These are phyloP conservation scores for Sander vitreus DNA, from an alignment of 2,113 vertebrate genomes.

Conservation along the genomic window DNA sequence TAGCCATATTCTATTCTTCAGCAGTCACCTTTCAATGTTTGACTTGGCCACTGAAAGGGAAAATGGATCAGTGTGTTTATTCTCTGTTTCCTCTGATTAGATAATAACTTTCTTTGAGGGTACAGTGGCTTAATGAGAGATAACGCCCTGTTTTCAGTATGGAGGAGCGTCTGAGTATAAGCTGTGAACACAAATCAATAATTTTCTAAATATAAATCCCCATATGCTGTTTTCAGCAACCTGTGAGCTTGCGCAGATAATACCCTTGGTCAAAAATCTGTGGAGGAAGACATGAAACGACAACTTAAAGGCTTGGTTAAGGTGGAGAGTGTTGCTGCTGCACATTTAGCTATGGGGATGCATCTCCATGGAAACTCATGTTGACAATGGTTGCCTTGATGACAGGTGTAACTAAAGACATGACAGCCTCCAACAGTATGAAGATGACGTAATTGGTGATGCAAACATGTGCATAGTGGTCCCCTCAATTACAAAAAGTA, in stretches of 20 bases:
- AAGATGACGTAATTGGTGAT: background rate
- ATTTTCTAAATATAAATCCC: slow-evolving; percentile 29
- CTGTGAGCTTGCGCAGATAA: background rate
- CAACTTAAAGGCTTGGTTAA: background rate
- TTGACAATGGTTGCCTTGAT: slow-evolving; percentile 12
- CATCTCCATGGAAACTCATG: slow-evolving; percentile 10
- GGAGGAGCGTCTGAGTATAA: slow-evolving; percentile 43
- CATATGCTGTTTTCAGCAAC: slow-evolving; percentile 24
- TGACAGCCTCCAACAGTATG: background rate
- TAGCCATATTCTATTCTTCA: background rate
- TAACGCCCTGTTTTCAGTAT: slow-evolving; percentile 27
- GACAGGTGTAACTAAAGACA: slow-evolving; percentile 47
- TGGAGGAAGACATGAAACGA: background rate
- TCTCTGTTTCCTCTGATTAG: slow-evolving; percentile 35
- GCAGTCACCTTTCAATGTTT: background rate
- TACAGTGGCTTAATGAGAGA: slow-evolving; percentile 31
- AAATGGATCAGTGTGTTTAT: slow-evolving; percentile 3
- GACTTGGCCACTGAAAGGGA: background rate
- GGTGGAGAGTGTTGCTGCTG: background rate
- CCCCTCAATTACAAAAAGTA: background rate
- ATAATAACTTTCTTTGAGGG: slow-evolving; percentile 66
- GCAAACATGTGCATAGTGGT: background rate
- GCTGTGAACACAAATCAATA: slow-evolving; percentile 71
- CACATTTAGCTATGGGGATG: background rate
- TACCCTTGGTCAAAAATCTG: background rate